Conservation (phyloP, 1,140 invertebrate genomes). For the Palaemon carinicauda region DNA sequence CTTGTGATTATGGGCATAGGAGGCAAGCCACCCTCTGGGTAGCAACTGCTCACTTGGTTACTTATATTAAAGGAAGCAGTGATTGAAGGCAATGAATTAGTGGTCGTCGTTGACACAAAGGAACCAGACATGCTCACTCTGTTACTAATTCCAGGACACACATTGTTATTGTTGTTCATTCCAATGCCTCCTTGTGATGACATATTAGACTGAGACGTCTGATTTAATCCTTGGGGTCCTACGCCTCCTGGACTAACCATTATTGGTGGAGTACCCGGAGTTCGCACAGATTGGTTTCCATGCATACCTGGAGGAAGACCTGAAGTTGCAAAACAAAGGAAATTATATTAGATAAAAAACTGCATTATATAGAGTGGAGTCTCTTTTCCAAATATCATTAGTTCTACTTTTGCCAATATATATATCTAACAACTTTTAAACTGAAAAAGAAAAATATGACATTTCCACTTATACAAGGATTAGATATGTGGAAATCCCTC, state of each 20-base stretch:
- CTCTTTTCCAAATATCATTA: too few relatives aligned
- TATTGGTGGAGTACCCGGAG: background rate
- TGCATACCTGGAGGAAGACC: too few relatives aligned
- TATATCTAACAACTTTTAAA: too few relatives aligned
- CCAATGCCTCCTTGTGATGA: conserved; percentile 23
- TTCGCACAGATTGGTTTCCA: too few relatives aligned
- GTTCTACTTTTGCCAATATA: too few relatives aligned
- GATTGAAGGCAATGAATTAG: conserved; percentile 40
- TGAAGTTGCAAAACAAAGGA: too few relatives aligned
- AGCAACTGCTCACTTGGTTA: conserved; percentile 32
- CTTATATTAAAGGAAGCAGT: conserved; percentile 29
- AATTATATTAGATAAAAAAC: too few relatives aligned
- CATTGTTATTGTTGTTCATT: conserved; percentile 7
- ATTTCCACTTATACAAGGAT: too few relatives aligned
- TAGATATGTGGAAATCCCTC: too few relatives aligned
- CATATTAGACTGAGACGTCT: background rate
- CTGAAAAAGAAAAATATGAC: too few relatives aligned
- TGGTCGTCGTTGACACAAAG: conserved; percentile 23
- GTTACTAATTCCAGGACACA: background rate
- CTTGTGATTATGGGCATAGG: conserved; percentile 38
- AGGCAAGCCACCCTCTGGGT: conserved; percentile 42
- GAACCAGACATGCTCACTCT: conserved; percentile 8
- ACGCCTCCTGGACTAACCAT: conserved; percentile 3
- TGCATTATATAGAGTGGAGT: too few relatives aligned
- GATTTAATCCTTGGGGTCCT: background rate